A percentile compares a stretch with the other conserved stretches of the same genome.
These are phyloP conservation scores for Pseudococcus jackbeardsleyi DNA, from an alignment of 2,888 invertebrate species.

Conservation along the genomic window DNA sequence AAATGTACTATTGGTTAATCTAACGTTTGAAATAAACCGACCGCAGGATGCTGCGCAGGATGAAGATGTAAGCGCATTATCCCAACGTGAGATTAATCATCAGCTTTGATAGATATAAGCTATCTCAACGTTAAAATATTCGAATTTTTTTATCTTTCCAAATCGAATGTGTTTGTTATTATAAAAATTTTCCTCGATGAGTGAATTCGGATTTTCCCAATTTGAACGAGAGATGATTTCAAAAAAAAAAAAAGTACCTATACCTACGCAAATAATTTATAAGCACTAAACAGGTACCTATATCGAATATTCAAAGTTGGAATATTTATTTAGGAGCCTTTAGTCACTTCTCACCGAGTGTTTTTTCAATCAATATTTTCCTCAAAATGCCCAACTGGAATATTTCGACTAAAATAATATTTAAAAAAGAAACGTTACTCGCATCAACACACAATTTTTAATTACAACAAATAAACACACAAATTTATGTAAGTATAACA, in stretches of 20 bases:
- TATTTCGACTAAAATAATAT: not conserved
- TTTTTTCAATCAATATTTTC: too few relatives aligned
- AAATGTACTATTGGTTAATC: not conserved
- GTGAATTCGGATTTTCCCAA: not conserved
- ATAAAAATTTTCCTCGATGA: not conserved
- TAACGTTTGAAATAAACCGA: not conserved
- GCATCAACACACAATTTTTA: constrained; percentile 54
- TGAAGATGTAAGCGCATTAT: constrained; percentile 26
- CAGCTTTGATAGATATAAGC: not conserved
- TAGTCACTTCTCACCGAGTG: too few relatives aligned
- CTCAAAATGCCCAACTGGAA: too few relatives aligned
- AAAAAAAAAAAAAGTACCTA: not conserved
- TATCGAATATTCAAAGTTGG: not conserved
- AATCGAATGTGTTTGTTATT: not conserved
- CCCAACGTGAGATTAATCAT: not conserved
- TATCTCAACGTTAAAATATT: not conserved
- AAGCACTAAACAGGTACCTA: not conserved
- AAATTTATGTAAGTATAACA: constrained; percentile 49
- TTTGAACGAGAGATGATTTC: not conserved
- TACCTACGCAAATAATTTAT: not conserved
- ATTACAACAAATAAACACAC: constrained; percentile 56
- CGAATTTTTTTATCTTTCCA: not conserved
- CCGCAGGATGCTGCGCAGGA: not conserved
- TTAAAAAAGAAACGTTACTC: not conserved
- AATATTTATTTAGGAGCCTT: too few relatives aligned